These are phyloP conservation scores for Meandrusa payeni DNA, from an alignment of 2,888 invertebrate species.

Conservation along the genomic window DNA sequence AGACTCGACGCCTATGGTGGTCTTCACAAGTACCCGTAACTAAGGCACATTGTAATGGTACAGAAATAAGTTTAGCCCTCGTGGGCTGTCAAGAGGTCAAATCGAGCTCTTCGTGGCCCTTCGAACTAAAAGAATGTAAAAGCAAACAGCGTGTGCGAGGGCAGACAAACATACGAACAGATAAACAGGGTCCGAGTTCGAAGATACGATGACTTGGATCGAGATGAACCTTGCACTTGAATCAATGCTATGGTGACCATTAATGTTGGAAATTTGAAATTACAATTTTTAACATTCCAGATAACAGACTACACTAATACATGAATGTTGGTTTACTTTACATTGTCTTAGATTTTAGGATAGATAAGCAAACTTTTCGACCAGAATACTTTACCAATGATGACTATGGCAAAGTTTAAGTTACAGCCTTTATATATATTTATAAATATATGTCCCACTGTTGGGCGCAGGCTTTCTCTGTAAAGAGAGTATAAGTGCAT, in stretches of 20 bases:
- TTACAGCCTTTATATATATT: no score
- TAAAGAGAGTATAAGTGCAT: no score
- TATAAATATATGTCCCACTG: no score
- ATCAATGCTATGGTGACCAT: constrained; percentile 22
- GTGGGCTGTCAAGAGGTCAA: constrained; percentile 41
- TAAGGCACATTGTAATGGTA: constrained; percentile 1
- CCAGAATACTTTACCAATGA: no score
- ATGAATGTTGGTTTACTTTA: no score
- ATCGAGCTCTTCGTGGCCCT: constrained; percentile 36
- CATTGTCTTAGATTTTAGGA: no score
- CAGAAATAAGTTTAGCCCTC: constrained; percentile 18
- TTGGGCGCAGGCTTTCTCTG: no score
- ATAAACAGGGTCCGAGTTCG: constrained; percentile 36
- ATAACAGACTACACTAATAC: no score
- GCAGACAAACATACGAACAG: constrained; percentile 47
- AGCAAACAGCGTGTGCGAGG: constrained; percentile 59
- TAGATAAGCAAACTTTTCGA: no score
- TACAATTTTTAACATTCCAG: no score
- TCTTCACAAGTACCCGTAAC: constrained; percentile 12
- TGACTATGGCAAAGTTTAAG: no score
- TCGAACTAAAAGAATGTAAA: constrained; percentile 54
- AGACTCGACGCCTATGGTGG: constrained; percentile 13
- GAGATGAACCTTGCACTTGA: constrained; percentile 43
- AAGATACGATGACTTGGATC: constrained; percentile 28
- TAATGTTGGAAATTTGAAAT: constrained; percentile 2